Conservation (phyloP, 1,140 invertebrate genomes). For the Lordiphosa stackelbergi region DNA sequence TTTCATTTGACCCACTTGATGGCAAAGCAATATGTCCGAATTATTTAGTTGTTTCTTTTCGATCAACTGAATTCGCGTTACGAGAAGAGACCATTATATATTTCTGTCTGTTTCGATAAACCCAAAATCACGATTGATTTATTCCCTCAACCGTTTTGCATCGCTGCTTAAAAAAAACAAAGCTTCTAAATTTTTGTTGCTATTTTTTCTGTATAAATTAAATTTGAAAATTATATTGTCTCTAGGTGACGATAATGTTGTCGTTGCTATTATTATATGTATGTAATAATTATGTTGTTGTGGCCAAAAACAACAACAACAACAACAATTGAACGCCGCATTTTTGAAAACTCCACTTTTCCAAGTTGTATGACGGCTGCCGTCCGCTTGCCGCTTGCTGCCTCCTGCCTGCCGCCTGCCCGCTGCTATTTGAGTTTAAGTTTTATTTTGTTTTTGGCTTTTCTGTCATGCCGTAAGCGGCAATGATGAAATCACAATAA, state of each 20-base stretch:
- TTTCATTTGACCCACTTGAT: no score
- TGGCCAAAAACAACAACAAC: conserved; percentile 34
- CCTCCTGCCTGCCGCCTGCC: no score
- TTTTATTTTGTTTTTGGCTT: conserved; percentile 52
- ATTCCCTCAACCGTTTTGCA: no score
- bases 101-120: no score
- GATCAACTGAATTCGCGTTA: no score
- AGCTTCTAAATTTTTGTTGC: no score
- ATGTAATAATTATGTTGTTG: conserved; percentile 73
- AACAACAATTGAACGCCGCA: conserved; percentile 36
- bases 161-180: no score
- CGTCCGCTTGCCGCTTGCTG: conserved; percentile 6
- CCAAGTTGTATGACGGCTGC: conserved; percentile 48
- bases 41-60: no score
- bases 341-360: conserved; percentile 71
- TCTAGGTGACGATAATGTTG: conserved; percentile 73
- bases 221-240: conserved; percentile 71
- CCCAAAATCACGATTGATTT: no score
- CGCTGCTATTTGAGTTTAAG: not conserved
- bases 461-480: conserved; percentile 71
- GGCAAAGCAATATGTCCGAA: no score
- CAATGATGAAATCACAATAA: conserved; percentile 74
- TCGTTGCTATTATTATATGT: conserved; percentile 44
- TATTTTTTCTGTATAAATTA: conserved; percentile 57
- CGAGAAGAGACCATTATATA: no score